Percentiles rank a stretch among this genome's conserved stretches.
Evolutionary conservation across 1,140 invertebrate species (phyloP).

Genomic region (Drosophila jambulina): DNA sequence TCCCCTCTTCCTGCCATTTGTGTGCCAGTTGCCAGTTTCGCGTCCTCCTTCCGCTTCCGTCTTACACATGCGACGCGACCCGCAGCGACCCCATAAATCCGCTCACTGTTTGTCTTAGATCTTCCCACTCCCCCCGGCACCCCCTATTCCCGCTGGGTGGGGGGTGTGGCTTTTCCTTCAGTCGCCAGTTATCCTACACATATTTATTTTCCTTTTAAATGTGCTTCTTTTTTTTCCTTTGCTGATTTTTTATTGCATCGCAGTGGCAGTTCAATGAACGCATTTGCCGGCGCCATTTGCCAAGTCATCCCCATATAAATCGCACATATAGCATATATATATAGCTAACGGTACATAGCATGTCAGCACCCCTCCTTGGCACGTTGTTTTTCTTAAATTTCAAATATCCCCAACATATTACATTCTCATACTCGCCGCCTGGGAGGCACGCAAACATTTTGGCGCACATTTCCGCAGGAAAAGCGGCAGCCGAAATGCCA

Average conservation of each 20-base stretch:
- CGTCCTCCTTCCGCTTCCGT: slow-evolving; percentile 79
- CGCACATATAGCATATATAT: slow-evolving; percentile 4
- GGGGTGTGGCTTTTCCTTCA: slow-evolving; percentile 8
- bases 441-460: slow-evolving; percentile 75
- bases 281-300: slow-evolving; percentile 79
- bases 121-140: slow-evolving; percentile 6
- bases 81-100: slow-evolving; percentile 67
- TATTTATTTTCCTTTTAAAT: slow-evolving; percentile 69
- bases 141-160: not conserved
- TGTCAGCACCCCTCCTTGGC: slow-evolving; percentile 20
- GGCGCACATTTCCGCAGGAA: slow-evolving; percentile 77
- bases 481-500: slow-evolving; percentile 73
- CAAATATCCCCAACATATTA: slow-evolving; percentile 71
- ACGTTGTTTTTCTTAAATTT: slow-evolving; percentile 67
- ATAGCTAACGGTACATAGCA: not conserved
- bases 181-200: slow-evolving; percentile 59
- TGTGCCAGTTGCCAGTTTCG: slow-evolving; percentile 72
- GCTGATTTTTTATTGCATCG: slow-evolving; percentile 77
- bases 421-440: slow-evolving; percentile 42
- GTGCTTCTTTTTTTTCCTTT: slow-evolving; percentile 32
- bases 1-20: slow-evolving; percentile 35
- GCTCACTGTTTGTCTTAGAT: slow-evolving; percentile 71
- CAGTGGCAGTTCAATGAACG: slow-evolving; percentile 77
- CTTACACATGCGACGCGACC: slow-evolving; percentile 21
- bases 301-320: slow-evolving; percentile 30